Conservation (phyloP, 1,140 invertebrate species). For the Bursaphelenchus mucronatus region DNA sequence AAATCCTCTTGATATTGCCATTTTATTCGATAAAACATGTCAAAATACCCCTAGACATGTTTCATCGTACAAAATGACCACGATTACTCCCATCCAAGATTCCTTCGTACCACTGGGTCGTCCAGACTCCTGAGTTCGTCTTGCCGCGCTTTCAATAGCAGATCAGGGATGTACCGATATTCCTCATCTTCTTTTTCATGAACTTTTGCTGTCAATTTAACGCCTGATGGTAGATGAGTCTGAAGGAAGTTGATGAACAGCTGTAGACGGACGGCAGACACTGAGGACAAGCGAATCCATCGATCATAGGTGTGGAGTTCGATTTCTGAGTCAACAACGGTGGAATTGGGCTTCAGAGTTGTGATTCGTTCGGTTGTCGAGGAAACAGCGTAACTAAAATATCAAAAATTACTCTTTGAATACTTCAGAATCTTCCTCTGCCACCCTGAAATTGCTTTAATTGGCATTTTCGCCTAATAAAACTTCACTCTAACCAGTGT, state of each 20-base stretch:
- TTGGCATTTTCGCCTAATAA: background rate
- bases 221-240: constrained; percentile 52
- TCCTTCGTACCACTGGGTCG: constrained; percentile 48
- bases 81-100: constrained; percentile 55
- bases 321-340: constrained; percentile 43
- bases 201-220: constrained; percentile 54
- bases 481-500: background rate
- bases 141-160: constrained; percentile 52
- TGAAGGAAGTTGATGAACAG: constrained; percentile 48
- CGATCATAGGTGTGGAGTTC: constrained; percentile 51
- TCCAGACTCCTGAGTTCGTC: constrained; percentile 56
- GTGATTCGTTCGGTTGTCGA: constrained; percentile 43
- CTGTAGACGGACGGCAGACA: constrained; percentile 48
- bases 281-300: constrained; percentile 42
- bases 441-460: background rate
- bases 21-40: too few species aligned
- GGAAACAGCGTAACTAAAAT: constrained; percentile 53
- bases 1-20: background rate
- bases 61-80: too few species aligned
- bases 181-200: constrained; percentile 55
- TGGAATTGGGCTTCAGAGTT: constrained; percentile 51
- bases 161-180: constrained; percentile 56
- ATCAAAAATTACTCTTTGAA: constrained; percentile 18
- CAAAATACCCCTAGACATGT: background rate
- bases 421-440: background rate